Conservation (phyloP, 1,140 invertebrate species). For the Drosophila busckii region DNA sequence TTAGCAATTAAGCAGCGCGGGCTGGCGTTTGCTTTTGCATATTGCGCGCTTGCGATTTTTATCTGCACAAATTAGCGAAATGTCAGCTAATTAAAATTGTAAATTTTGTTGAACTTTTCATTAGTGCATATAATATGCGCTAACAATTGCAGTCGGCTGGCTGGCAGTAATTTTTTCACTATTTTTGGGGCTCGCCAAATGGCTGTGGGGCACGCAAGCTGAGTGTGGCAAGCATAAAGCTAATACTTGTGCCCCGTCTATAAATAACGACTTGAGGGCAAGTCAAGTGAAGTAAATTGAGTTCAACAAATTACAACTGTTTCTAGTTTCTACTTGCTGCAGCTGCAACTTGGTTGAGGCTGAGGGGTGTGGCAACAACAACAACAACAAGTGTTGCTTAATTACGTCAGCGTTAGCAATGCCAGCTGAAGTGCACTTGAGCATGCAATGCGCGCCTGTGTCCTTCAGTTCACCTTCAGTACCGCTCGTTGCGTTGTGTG, state of each 20-base stretch:
- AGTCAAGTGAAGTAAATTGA: conserved; percentile 63
- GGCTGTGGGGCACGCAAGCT: conserved; percentile 30
- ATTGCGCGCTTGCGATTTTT: conserved; percentile 3
- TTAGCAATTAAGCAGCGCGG: too few species aligned
- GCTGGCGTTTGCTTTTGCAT: too few species aligned
- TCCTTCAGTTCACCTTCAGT: conserved; percentile 53
- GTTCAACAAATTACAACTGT: conserved; percentile 74
- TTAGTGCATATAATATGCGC: conserved; percentile 13
- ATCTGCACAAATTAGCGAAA: conserved; percentile 41
- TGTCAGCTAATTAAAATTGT: conserved; percentile 68
- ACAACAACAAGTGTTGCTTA: conserved; percentile 69
- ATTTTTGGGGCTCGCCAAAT: conserved; percentile 26
- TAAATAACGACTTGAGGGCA: conserved; percentile 49
- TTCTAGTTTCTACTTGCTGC: conserved; percentile 30
- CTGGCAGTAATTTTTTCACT: not conserved
- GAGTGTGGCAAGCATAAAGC: not conserved
- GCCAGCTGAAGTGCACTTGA: conserved; percentile 57
- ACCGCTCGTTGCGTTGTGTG: conserved; percentile 27
- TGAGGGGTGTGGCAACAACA: conserved; percentile 6
- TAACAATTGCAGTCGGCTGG: conserved; percentile 43
- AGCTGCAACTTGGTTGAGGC: conserved; percentile 10
- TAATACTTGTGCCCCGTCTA: too few species aligned
- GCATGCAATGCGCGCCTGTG: conserved; percentile 45
- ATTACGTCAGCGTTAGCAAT: conserved; percentile 65
- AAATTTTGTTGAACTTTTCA: conserved; percentile 67